A percentile compares a stretch with the other conserved stretches of the same genome.
phyloP scores from a whole-genome alignment of 2,113 vertebrate genomes.

The Platichthys flesus region DNA sequence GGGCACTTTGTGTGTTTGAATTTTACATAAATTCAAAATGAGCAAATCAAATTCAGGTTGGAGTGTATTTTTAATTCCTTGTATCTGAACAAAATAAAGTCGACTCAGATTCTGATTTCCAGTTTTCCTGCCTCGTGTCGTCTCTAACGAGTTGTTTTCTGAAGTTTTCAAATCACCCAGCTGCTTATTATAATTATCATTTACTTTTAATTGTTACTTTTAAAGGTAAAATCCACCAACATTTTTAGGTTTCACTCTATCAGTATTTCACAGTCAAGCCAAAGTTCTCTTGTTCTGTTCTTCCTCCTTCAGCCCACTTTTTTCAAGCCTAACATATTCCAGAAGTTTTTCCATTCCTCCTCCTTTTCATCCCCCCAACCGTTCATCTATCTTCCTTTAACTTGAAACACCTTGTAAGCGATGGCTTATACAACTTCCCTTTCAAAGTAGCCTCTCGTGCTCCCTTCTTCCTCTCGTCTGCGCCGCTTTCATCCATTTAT shows the following conservation, averaged over 20 bases:
- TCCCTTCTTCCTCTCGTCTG: neutral
- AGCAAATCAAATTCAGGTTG: no score
- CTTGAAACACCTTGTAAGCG: conserved; percentile 49
- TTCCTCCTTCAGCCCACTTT: neutral
- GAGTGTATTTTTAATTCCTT: no score
- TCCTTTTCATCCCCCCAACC: neutral
- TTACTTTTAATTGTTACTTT: neutral
- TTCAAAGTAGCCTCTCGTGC: conserved; percentile 43
- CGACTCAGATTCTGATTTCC: no score
- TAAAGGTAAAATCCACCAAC: neutral
- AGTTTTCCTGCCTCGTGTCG: no score
- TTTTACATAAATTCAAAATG: no score
- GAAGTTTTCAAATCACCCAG: no score
- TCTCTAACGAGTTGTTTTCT: no score
- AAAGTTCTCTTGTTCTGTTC: neutral
- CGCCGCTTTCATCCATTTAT: conserved; percentile 33
- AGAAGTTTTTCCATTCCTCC: conserved; percentile 6
- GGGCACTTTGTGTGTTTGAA: no score
- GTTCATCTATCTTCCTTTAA: conserved; percentile 54
- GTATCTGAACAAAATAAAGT: no score
- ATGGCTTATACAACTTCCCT: conserved; percentile 51
- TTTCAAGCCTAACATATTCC: conserved; percentile 15
- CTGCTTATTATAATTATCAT: no score
- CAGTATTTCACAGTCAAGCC: neutral
- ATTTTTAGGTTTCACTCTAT: neutral